Base-by-base conservation (phyloP, 2,888 invertebrate species). In the Merodon equestris region DNA sequence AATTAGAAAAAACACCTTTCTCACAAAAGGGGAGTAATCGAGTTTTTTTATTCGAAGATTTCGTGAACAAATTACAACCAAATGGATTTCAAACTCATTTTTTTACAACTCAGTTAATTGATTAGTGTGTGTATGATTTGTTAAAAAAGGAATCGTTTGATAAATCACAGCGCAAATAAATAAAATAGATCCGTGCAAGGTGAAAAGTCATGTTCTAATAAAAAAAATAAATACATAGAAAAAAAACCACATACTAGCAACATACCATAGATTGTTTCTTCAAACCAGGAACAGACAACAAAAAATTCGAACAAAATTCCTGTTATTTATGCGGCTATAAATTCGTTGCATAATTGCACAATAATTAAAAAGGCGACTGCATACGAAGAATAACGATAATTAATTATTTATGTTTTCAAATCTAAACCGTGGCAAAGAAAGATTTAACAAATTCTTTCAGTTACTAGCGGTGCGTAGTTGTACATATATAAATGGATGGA, bases 391-490 rank as follows among this genome's bases (percentile, higher is more conserved):
- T 48, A 74, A 68, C 19, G 63, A 68, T 36, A 36, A 79, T 73
- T 54, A 36, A 68, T 47, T 74, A 74, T 88, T 87, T 85, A 88
- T 88, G 88, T 88, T 86, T 82, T 83, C 86, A 83, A 86, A 84
- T 83, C 79, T 88, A 82, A 86, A 87, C 85, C 86, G 87, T 83
- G 85, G 88, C 84, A 87, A 85, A 83, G 87, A 85, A 83, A 88
- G 85, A 85, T 85, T 88, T 79, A 86, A 85, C 83, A 86, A 87
- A 85, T 85, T 88, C 85, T 87, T 88, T 84, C 87, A 86, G 81
- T 85, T 86, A 84, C 84, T 87, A 84, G 87, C 86, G 88, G 88
- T 88, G 87, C 86, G 86, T 84, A 85, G 72, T 56, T 77, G 67
- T 73, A 77, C n/a, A n/a, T n/a, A n/a, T n/a, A n/a, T n/a, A n/a